Evolutionary conservation across 2,797 vertebrate genomes (phyloP), one percentile per base, ranked within the genome.

Genomic region (Astyanax mexicanus): DNA sequence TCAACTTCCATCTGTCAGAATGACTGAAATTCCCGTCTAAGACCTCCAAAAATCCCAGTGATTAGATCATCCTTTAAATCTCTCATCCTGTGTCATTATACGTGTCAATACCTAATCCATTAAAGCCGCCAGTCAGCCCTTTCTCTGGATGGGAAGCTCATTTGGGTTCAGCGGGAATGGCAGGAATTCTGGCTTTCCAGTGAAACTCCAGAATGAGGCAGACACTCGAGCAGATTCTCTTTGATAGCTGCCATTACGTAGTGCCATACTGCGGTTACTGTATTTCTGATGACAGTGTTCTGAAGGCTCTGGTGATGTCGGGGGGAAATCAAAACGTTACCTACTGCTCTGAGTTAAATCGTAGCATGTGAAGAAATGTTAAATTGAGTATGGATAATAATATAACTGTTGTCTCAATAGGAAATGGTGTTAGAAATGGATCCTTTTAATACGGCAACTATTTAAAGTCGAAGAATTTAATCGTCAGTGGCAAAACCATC

Each of bases 141-240:
- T 84, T 80, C 62, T 45, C 6, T 1, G 74, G 38, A 83, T 85
- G 87, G 85, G 81, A 86, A 87, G 81, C 82, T 89, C 86, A 83
- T 90, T 88, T 87, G 45, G 37, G 72, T 76, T 79, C 38, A 60
- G 74, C 17, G 67, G 81, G 82, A 87, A 88, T 86, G 80, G 54
- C 38, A 69, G 75, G 81, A 85, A 87, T 85, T 80, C 72, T 45
- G 71, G 74, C 45, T 79, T 75, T 72, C 81, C 65, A 69, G 78
- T 74, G 80, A 84, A 83, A 85, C 71, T 78, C 35, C 58, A 44
- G 21, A 72, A 68, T 71, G 55, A 71, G 49, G 75, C 67, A 42
- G 40, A 32, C 35, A 75, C n/a, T 58, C 21, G 42, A 38, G 54
- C 60, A 55, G 47, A 70, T 38, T 5, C 61, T 79, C 83, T 86